Conservation (phyloP, 2,797 vertebrate species). For the Dendrocincla tyrannina region DNA sequence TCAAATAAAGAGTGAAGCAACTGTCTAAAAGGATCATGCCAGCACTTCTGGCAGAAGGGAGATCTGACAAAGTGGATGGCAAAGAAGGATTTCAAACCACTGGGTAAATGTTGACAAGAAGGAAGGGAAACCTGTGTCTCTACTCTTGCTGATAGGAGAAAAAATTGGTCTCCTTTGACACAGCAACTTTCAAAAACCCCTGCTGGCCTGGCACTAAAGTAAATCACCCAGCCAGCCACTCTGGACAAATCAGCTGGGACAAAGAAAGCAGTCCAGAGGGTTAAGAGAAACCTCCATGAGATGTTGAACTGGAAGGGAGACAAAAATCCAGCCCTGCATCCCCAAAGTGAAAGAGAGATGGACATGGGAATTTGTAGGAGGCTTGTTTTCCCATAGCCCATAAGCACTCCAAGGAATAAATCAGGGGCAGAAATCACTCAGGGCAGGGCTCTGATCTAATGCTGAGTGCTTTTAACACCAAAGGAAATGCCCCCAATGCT, state of each 20-base stretch:
- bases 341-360: neutral
- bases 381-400: neutral
- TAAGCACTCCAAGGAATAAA: constrained; percentile 9
- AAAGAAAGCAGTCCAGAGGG: neutral
- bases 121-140: neutral
- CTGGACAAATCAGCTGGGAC: neutral
- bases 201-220: neutral
- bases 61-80: neutral
- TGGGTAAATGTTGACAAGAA: neutral
- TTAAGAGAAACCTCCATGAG: neutral
- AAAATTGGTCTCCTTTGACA: neutral
- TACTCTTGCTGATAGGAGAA: neutral
- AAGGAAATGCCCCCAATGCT: neutral
- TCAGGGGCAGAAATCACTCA: constrained; percentile 10
- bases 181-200: neutral
- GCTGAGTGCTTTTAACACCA: constrained; percentile 8
- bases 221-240: neutral
- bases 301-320: neutral
- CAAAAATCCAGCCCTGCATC: neutral
- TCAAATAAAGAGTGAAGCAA: neutral
- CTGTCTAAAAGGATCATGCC: neutral
- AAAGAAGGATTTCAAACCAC: neutral
- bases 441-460: neutral
- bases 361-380: constrained; percentile 6
- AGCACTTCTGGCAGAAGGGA: neutral